phyloP scores from a whole-genome alignment of 2,888 invertebrate genomes.

The Platynereis dumerilii region DNA sequence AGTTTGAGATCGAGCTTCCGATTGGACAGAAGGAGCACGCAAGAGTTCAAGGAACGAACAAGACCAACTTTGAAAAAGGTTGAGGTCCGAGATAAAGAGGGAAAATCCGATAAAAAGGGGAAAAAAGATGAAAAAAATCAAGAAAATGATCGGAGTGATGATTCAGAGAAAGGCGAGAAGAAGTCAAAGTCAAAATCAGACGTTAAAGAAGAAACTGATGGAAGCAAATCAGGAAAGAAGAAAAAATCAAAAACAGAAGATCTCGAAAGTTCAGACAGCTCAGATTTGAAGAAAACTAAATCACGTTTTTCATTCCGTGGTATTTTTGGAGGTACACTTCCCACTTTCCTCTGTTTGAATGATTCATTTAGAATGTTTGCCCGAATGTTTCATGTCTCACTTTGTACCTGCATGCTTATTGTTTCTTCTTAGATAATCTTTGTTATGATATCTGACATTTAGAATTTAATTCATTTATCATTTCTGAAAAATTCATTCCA shows the following conservation, averaged over 20 bases:
- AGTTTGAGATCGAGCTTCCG: neutral
- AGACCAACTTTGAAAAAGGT: neutral
- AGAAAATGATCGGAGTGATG: neutral
- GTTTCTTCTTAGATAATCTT: too few relatives aligned
- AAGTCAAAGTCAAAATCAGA: neutral
- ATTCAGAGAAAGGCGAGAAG: neutral
- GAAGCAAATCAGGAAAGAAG: neutral
- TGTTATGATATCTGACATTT: too few relatives aligned
- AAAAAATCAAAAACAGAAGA: conserved; percentile 8
- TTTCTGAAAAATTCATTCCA: too few relatives aligned
- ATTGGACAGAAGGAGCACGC: neutral
- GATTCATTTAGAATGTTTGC: too few relatives aligned
- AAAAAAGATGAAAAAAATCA: conserved; percentile 9
- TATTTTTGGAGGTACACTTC: neutral
- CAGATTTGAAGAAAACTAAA: neutral
- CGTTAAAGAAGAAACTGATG: conserved; percentile 2
- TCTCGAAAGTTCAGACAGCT: neutral
- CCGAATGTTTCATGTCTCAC: too few relatives aligned
- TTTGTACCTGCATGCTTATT: too few relatives aligned
- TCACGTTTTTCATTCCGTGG: neutral
- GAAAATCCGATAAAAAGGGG: conserved; percentile 7
- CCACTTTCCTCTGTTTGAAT: too few relatives aligned
- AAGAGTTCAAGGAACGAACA: neutral
- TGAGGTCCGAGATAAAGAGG: conserved; percentile 6
- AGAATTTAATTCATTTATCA: too few relatives aligned